These are phyloP conservation scores for Eubucco bourcierii DNA, from an alignment of 2,113 vertebrate genomes.

Conservation along the genomic window DNA sequence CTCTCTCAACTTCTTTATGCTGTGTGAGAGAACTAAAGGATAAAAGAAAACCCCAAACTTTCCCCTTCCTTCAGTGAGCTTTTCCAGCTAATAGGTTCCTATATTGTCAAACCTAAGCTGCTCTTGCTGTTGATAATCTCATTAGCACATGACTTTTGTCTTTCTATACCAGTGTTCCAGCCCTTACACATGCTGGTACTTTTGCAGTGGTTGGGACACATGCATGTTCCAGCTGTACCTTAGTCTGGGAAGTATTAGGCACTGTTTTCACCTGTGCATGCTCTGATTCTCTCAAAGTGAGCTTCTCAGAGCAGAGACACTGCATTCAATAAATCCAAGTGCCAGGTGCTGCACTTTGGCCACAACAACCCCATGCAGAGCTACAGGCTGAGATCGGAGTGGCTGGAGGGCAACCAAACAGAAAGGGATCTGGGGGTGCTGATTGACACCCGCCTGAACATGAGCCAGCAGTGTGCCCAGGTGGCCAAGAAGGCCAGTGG, in stretches of 20 bases:
- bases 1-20: not conserved
- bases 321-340: too few relatives aligned
- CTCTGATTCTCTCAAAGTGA: not conserved
- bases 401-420: too few relatives aligned
- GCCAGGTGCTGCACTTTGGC: too few relatives aligned
- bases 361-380: too few relatives aligned
- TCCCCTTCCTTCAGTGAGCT: not conserved
- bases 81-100: not conserved
- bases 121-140: not conserved
- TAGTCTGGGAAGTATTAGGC: not conserved
- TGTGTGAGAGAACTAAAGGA: not conserved
- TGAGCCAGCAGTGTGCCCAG: too few relatives aligned
- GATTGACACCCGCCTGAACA: too few relatives aligned
- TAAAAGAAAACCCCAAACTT: not conserved
- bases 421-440: too few relatives aligned
- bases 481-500: too few relatives aligned
- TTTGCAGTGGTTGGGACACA: not conserved
- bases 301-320: not conserved
- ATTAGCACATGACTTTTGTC: not conserved
- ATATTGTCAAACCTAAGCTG: not conserved
- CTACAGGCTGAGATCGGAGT: too few relatives aligned
- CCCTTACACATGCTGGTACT: not conserved
- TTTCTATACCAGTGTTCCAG: not conserved
- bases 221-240: not conserved
- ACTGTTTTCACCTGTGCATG: not conserved